phyloP scores from a whole-genome alignment of 92 coral and sea anemone species.

The Virgularia gustaviana region DNA sequence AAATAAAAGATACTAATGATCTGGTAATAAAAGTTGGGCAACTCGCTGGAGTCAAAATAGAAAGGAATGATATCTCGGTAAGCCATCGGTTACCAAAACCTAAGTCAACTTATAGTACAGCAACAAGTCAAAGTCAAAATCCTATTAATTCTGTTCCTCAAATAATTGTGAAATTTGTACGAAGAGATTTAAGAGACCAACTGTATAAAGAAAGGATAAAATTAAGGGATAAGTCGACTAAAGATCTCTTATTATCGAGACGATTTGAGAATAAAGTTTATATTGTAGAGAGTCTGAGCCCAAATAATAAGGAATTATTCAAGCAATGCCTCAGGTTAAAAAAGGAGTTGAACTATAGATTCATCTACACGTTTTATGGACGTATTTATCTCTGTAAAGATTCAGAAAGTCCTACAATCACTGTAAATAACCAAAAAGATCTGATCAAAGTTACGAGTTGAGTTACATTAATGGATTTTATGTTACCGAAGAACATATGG shows the following conservation, averaged over 20 bases:
- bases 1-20: conserved; percentile 16
- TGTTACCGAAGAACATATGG: conserved; percentile 10
- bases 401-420: conserved; percentile 14
- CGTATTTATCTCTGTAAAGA: conserved; percentile 30
- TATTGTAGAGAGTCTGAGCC: conserved; percentile 16
- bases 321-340: conserved; percentile 8
- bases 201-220: neutral
- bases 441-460: neutral
- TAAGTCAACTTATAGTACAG: neutral
- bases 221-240: neutral
- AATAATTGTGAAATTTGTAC: neutral
- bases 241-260: conserved; percentile 5
- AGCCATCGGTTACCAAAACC: neutral
- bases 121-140: neutral
- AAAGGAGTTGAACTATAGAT: conserved; percentile 12
- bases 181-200: neutral
- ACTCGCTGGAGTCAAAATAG: neutral
- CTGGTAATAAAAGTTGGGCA: neutral
- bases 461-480: neutral
- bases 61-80: neutral
- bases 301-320: conserved; percentile 22
- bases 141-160: neutral
- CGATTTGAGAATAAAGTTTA: neutral
- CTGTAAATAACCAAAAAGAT: conserved; percentile 5
- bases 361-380: conserved; percentile 27